Conservation (phyloP, 2,797 vertebrate genomes). For the Galago senegalensis region DNA sequence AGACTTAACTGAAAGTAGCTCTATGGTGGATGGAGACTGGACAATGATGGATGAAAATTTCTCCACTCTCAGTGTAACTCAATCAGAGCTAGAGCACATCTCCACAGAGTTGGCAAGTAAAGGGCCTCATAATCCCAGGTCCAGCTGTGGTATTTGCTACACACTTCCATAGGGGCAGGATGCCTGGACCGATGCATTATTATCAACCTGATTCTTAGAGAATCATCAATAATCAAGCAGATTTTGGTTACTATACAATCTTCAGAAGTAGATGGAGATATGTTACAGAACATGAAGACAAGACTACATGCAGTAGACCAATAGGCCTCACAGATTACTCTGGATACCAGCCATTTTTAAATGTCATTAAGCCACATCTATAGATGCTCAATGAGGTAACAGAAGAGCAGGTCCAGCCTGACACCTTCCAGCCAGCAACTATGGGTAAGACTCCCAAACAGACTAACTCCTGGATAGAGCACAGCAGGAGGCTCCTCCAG, state of each 20-base stretch:
- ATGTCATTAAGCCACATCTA: constrained; percentile 96
- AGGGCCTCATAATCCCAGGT: constrained; percentile 98
- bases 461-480: constrained; percentile 90
- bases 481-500: constrained; percentile 90
- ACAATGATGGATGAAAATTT: constrained; percentile 98
- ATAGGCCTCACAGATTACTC: constrained; percentile 97
- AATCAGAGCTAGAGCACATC: constrained; percentile 97
- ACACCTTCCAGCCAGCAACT: constrained; percentile 94
- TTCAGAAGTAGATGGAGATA: constrained; percentile 94
- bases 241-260: constrained; percentile 94
- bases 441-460: constrained; percentile 92
- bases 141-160: constrained; percentile 98
- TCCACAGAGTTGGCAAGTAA: constrained; percentile 98
- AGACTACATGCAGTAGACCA: constrained; percentile 94
- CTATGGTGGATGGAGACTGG: constrained; percentile 98
- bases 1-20: constrained; percentile 98
- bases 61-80: constrained; percentile 95
- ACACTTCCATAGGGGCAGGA: constrained; percentile 98
- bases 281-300: constrained; percentile 93
- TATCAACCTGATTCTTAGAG: constrained; percentile 96
- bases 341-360: constrained; percentile 98
- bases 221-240: constrained; percentile 94
- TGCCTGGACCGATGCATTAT: constrained; percentile 98
- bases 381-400: constrained; percentile 94
- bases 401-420: constrained; percentile 93